A percentile compares a stretch with the other conserved stretches of the same genome.
These are phyloP conservation scores for Calidris pygmaea DNA, from an alignment of 2,113 vertebrate species.

Conservation along the genomic window DNA sequence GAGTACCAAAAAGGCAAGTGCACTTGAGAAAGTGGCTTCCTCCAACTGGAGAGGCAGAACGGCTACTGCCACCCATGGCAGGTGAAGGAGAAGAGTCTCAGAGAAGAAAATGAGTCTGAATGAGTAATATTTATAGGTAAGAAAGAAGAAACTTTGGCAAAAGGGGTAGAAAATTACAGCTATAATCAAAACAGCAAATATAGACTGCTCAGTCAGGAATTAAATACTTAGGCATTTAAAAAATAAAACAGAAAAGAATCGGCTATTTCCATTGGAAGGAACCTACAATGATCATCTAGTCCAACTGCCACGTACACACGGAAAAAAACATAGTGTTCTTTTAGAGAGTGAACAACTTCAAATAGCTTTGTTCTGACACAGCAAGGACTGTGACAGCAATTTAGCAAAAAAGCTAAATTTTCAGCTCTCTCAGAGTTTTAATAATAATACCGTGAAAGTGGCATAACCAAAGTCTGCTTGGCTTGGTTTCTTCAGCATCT, in stretches of 20 bases:
- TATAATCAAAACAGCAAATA: not conserved
- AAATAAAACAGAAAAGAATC: not conserved
- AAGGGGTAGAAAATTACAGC: not conserved
- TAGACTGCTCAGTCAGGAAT: fast-evolving
- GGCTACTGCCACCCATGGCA: not conserved
- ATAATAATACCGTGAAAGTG: fast-evolving
- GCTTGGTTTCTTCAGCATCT: fast-evolving
- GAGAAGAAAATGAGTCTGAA: fast-evolving
- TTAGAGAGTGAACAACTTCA: fast-evolving
- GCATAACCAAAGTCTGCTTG: fast-evolving
- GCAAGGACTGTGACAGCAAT: fast-evolving
- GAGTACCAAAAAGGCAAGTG: not conserved
- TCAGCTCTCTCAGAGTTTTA: fast-evolving
- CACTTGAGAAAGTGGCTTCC: not conserved
- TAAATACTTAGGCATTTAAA: no score
- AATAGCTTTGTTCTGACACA: not conserved
- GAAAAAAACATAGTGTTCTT: not conserved
- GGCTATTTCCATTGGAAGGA: not conserved
- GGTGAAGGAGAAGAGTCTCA: not conserved
- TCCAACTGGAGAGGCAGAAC: fast-evolving
- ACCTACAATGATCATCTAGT: not conserved
- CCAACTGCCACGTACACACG: not conserved
- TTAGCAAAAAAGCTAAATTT: not conserved
- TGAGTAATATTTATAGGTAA: fast-evolving
- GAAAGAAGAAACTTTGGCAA: not conserved